phyloP scores from a whole-genome alignment of 2,797 vertebrate species.

The Gadopsis marmoratus region DNA sequence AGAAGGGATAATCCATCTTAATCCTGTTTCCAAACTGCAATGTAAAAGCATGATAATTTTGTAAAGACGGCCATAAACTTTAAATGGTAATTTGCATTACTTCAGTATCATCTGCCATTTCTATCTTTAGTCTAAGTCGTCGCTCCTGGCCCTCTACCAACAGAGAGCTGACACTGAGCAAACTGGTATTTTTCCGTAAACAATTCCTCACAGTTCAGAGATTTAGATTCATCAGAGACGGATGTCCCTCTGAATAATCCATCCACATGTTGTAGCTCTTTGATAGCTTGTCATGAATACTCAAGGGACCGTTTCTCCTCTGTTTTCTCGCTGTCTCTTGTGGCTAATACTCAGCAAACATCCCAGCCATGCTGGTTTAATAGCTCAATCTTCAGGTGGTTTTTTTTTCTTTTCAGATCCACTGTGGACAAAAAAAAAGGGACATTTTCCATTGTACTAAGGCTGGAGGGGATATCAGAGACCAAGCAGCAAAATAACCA shows the following conservation, averaged over 20 bases:
- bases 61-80: neutral
- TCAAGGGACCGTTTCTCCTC: conserved; percentile 16
- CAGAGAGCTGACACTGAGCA: conserved; percentile 57
- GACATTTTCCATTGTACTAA: conserved; percentile 14
- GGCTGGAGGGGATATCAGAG: conserved; percentile 27
- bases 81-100: conserved; percentile 17
- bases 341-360: conserved; percentile 23
- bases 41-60: neutral
- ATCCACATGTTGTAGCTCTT: conserved; percentile 46
- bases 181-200: conserved; percentile 78
- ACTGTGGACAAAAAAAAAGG: conserved; percentile 1
- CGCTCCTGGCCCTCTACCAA: conserved; percentile 57
- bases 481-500: conserved; percentile 45
- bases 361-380: neutral
- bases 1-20: neutral
- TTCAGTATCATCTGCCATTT: conserved; percentile 28
- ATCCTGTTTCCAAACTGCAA: neutral
- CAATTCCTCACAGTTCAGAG: conserved; percentile 56
- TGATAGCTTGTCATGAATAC: conserved; percentile 43
- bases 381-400: conserved; percentile 25
- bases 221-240: conserved; percentile 53
- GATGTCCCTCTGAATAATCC: conserved; percentile 54
- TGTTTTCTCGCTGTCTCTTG: conserved; percentile 21
- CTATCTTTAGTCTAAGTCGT: conserved; percentile 49
- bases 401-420: conserved; percentile 1